These are phyloP conservation scores for Pemphredon lugubris DNA, from an alignment of 2,888 invertebrate genomes.

Conservation along the genomic window DNA sequence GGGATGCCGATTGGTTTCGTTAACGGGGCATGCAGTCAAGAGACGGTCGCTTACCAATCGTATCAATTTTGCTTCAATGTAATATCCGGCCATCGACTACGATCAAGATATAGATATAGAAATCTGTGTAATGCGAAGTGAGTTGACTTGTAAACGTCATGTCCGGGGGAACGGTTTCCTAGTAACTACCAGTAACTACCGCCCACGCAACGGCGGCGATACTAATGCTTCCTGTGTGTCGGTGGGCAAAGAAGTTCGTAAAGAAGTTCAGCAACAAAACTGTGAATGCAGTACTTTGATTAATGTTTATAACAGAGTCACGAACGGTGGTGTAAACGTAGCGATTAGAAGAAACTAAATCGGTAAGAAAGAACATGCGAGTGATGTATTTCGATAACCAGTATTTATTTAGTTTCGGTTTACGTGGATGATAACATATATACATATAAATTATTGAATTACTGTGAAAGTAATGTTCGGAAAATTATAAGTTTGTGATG, in stretches of 20 bases:
- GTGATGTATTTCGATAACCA: too few species aligned
- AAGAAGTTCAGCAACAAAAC: too few species aligned
- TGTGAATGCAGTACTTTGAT: too few species aligned
- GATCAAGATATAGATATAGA: constrained; percentile 5
- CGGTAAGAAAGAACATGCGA: neutral
- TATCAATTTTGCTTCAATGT: constrained; percentile 31
- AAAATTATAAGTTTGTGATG: too few species aligned
- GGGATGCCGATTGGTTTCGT: constrained; percentile 34
- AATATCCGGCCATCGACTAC: constrained; percentile 28
- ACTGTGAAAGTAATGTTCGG: too few species aligned
- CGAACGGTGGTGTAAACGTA: neutral
- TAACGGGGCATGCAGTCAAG: constrained; percentile 3
- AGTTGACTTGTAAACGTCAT: constrained; percentile 17
- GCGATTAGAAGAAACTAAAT: neutral
- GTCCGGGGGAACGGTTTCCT: constrained; percentile 21
- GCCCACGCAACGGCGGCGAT: neutral
- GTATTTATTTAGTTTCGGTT: too few species aligned
- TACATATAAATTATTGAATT: too few species aligned
- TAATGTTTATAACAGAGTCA: too few species aligned
- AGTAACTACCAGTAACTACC: constrained; percentile 9
- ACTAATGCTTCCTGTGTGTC: constrained; percentile 10
- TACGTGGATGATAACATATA: too few species aligned
- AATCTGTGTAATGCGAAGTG: neutral
- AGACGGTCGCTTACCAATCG: constrained; percentile 31
- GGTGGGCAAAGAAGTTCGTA: neutral